phyloP scores from a whole-genome alignment of 35 echinoderm and acorn worm species.

The Eucidaris tribuloides region DNA sequence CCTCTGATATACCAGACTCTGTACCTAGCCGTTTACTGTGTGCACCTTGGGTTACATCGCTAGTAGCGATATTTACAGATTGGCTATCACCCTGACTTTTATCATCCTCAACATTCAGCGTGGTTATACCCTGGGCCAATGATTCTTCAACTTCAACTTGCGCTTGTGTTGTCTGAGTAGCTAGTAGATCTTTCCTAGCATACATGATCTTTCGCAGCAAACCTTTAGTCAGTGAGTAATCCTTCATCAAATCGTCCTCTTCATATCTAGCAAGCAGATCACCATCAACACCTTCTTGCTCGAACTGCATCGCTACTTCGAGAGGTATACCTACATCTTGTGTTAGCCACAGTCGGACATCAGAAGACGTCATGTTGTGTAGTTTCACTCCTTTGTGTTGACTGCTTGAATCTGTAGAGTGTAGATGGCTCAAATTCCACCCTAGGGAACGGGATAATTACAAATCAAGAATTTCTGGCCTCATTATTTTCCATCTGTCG shows the following conservation, averaged over 20 bases:
- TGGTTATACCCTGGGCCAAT: background rate
- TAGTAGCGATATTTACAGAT: background rate
- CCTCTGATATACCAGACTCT: no score
- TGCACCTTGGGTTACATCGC: background rate
- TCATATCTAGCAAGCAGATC: background rate
- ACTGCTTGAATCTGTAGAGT: background rate
- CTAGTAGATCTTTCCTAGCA: background rate
- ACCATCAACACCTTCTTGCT: background rate
- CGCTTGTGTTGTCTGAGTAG: background rate
- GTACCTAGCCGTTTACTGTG: background rate
- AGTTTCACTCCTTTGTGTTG: background rate
- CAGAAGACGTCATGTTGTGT: background rate
- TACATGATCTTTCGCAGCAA: conserved; percentile 6
- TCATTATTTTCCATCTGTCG: background rate
- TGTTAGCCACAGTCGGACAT: background rate
- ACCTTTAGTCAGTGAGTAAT: background rate
- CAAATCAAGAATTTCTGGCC: background rate
- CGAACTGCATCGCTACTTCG: background rate
- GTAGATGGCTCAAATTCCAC: no score
- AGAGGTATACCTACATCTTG: background rate
- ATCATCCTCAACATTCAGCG: background rate
- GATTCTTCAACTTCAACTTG: background rate
- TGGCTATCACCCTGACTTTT: background rate
- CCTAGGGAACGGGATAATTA: background rate
- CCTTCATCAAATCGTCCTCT: background rate